Evolutionary conservation across 2,797 vertebrate genomes (phyloP).

Genomic region (Typhlichthys subterraneus): DNA sequence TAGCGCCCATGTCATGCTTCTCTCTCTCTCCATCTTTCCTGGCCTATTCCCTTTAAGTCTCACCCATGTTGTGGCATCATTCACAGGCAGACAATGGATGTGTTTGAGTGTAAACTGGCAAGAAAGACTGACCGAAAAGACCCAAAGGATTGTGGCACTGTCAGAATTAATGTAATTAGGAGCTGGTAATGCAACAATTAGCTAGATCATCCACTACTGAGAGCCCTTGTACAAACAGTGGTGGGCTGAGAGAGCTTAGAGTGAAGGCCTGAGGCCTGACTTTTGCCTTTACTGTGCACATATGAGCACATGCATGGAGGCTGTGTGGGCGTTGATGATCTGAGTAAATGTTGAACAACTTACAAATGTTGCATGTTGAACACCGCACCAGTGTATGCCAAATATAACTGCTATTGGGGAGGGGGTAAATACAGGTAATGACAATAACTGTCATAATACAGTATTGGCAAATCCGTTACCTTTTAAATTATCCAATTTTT

Average conservation of each 20-base stretch:
- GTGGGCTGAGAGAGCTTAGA: background rate
- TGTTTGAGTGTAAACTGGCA: conserved; percentile 55
- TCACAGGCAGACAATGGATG: conserved; percentile 67
- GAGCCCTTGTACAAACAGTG: conserved; percentile 4
- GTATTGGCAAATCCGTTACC: too few species aligned
- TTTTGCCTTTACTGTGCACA: too few species aligned
- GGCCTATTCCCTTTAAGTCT: conserved; percentile 48
- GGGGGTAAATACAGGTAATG: too few species aligned
- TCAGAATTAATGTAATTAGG: conserved; percentile 71
- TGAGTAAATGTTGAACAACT: too few species aligned
- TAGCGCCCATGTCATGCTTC: conserved; percentile 40
- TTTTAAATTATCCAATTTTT: too few species aligned
- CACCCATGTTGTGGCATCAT: conserved; percentile 55
- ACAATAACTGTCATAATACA: too few species aligned
- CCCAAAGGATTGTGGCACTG: conserved; percentile 45
- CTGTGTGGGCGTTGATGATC: too few species aligned
- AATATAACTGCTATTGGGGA: too few species aligned
- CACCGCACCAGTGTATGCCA: too few species aligned
- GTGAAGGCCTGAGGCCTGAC: too few species aligned
- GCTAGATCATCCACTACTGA: conserved; percentile 35
- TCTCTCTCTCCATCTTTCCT: conserved; percentile 7
- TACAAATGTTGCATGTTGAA: too few species aligned
- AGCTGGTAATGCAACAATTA: conserved; percentile 47
- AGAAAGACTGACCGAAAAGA: conserved; percentile 28
- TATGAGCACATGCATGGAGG: too few species aligned